Conservation (phyloP, 2,113 vertebrate species). For the Corydoras maculifer region DNA sequence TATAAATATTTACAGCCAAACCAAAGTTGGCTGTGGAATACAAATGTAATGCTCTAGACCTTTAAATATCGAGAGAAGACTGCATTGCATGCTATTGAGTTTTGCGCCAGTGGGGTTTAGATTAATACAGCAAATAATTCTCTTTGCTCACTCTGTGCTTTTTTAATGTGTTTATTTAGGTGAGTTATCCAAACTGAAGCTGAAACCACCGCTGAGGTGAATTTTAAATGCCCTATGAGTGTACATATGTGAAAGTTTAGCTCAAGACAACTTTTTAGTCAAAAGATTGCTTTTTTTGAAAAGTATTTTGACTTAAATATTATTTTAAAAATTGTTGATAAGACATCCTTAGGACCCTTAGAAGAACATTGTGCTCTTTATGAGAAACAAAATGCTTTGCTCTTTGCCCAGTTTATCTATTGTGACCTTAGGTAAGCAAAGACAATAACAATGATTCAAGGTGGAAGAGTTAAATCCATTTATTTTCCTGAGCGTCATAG, state of each 20-base stretch:
- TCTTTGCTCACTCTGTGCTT: constrained; percentile 47
- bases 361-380: constrained; percentile 3
- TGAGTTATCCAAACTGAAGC: constrained; percentile 23
- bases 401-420: too few relatives aligned
- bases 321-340: background rate
- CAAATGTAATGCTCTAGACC: constrained; percentile 54
- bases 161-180: constrained; percentile 51
- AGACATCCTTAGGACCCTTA: constrained; percentile 3
- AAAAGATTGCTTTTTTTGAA: constrained; percentile 9
- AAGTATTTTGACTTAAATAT: background rate
- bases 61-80: constrained; percentile 48
- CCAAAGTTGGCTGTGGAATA: constrained; percentile 56
- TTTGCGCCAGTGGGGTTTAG: constrained; percentile 46
- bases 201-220: background rate
- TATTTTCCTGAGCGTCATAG: too few relatives aligned
- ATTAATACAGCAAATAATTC: constrained; percentile 60
- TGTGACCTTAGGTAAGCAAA: too few relatives aligned
- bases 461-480: too few relatives aligned
- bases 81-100: constrained; percentile 46
- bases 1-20: constrained; percentile 66
- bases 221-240: background rate
- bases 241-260: constrained; percentile 45
- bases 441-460: too few relatives aligned
- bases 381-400: background rate
- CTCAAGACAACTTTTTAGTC: constrained; percentile 13